Evolutionary conservation across 2,888 invertebrate species (phyloP), one percentile per base, ranked within the genome.

Genomic region (Sphecodes monilicornis): DNA sequence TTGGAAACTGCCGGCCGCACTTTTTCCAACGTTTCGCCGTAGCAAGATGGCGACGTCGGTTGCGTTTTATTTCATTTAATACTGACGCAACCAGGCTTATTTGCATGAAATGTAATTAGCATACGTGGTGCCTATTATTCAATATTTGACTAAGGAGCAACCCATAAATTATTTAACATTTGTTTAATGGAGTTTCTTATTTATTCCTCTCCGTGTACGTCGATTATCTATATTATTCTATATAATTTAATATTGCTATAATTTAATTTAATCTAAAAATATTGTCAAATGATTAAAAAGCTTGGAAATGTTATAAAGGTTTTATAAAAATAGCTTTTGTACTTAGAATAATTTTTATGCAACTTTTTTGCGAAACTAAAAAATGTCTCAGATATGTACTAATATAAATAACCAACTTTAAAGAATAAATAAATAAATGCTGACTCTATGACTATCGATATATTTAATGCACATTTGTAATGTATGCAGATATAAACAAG

Each of bases 21-120:
- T 74, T 74, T 74, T 68, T n/a, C n/a, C 68, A n/a, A 68, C 68
- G 39, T 68, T 68, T 5, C n/a, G 22, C n/a, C 68, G 13, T 39
- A n/a, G 68, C 39, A 68, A 68, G 39, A 68, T 39, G 68, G 36
- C 68, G 68, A 39, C n/a, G 39, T 22, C 68, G 64, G 68, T 39
- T 22, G n/a, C 39, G 68, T 68, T 68, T 39, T 39, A 39, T 68
- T 68, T 68, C 68, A 39, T 13, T 68, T 39, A 66, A 66, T 32
- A 39, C 68, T 13, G n/a, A 64, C 32, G 64, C 22, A 18, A 10
- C 64, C 32, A 36, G 32, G 32, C 64, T 36, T 66, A 36, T 66
- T 36, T 36, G 22, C 64, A 22, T 66, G 16, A 22, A 36, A 36
- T 68, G 4, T 39, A 39, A n/a, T 68, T 39, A 39, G n/a, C 68